Conservation (phyloP, 2,888 invertebrate species). For the Acrobasis consociella region DNA sequence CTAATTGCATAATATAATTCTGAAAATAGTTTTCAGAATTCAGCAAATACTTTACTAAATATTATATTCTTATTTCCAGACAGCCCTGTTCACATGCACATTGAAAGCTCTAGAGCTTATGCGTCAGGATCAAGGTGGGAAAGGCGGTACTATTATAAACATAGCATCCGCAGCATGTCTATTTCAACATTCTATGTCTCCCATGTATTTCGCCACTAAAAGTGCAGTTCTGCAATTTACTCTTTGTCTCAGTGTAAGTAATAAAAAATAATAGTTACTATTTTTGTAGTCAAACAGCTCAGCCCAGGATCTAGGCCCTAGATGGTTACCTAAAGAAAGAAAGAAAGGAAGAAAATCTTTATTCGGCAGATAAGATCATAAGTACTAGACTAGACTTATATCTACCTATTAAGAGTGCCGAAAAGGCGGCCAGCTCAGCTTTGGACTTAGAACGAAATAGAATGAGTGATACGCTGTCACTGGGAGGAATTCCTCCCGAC, state of each 20-base stretch:
- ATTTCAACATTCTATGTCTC: slow-evolving; percentile 31
- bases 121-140: slow-evolving; percentile 48
- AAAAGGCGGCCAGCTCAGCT: too few relatives aligned
- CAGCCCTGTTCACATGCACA: slow-evolving; percentile 42
- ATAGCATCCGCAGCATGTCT: slow-evolving; percentile 46
- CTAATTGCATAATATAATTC: too few relatives aligned
- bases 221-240: slow-evolving; percentile 50
- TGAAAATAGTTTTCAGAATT: too few relatives aligned
- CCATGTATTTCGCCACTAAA: slow-evolving; percentile 47
- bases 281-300: not conserved
- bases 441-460: too few relatives aligned
- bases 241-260: slow-evolving; percentile 48
- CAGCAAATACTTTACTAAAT: not conserved
- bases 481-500: too few relatives aligned
- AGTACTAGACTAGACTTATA: too few relatives aligned
- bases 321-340: too few relatives aligned
- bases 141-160: slow-evolving; percentile 50
- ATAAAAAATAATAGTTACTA: not conserved
- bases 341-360: too few relatives aligned
- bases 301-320: too few relatives aligned
- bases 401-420: too few relatives aligned
- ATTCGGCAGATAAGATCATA: too few relatives aligned
- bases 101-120: slow-evolving; percentile 45
- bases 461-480: too few relatives aligned
- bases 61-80: slow-evolving; percentile 36